These are phyloP conservation scores for Leptonema lineaticorne DNA, from an alignment of 1,140 invertebrate genomes.

Conservation along the genomic window DNA sequence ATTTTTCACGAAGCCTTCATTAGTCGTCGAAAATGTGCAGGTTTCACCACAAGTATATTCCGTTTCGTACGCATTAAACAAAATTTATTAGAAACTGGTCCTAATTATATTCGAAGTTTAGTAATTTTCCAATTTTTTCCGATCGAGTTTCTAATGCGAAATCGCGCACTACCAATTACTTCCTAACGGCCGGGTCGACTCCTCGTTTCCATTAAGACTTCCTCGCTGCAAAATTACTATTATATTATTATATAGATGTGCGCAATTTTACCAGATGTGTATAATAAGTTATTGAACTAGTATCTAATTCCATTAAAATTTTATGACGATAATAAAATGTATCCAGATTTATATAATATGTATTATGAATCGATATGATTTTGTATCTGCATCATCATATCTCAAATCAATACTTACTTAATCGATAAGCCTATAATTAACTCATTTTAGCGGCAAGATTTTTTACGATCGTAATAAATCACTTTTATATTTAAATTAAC, in stretches of 20 bases:
- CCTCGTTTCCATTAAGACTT: slow-evolving; percentile 13
- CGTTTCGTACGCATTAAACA: neutral
- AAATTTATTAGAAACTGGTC: neutral
- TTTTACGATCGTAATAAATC: neutral
- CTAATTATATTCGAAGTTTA: neutral
- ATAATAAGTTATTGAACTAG: slow-evolving; percentile 14
- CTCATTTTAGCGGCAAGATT: neutral
- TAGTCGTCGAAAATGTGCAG: too few species aligned
- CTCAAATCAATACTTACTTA: neutral
- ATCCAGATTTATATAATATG: slow-evolving; percentile 18
- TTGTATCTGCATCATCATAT: neutral
- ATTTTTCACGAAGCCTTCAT: neutral
- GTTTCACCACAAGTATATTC: neutral
- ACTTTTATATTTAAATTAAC: neutral
- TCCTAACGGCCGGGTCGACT: neutral
- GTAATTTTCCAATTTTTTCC: neutral
- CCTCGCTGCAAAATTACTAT: slow-evolving; percentile 21
- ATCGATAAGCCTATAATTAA: neutral
- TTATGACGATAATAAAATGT: slow-evolving; percentile 3
- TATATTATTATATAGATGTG: slow-evolving; percentile 22
- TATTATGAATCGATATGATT: slow-evolving; percentile 14
- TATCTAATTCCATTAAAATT: slow-evolving; percentile 22
- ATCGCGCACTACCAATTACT: neutral
- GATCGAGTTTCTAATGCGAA: neutral
- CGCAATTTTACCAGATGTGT: slow-evolving; percentile 13